Percentiles rank a stretch among this genome's conserved stretches.
phyloP scores from a whole-genome alignment of 2,797 vertebrate genomes.

The Chelidonichthys spinosus region DNA sequence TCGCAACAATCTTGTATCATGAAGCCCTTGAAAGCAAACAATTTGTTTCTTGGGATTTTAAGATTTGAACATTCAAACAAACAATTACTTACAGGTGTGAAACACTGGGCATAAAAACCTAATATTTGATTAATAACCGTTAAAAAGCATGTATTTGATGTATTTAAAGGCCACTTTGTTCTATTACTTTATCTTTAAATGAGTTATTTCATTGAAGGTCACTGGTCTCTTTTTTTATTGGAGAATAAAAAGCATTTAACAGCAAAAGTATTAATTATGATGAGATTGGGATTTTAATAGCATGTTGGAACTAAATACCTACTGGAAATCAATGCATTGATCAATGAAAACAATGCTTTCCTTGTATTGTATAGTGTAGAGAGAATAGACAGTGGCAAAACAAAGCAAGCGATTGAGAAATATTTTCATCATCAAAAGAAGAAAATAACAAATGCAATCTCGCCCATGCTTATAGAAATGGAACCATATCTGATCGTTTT shows the following conservation, averaged over 20 bases:
- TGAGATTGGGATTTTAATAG: background rate
- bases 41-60: background rate
- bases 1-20: no score
- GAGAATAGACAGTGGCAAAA: background rate
- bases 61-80: background rate
- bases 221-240: background rate
- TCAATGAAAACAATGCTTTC: background rate
- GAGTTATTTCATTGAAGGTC: background rate
- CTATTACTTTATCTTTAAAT: background rate
- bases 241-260: background rate
- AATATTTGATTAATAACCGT: background rate
- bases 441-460: background rate
- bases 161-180: background rate
- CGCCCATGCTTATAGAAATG: conserved; percentile 10
- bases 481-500: conserved; percentile 22
- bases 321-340: background rate
- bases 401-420: background rate
- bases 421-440: background rate
- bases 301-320: background rate
- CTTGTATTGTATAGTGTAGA: background rate
- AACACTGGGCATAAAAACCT: background rate
- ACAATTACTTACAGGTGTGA: background rate
- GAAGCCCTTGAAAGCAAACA: no score
- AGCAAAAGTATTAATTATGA: background rate
- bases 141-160: background rate